Percentiles rank a stretch among this genome's conserved stretches.
Conservation (phyloP, 2,797 vertebrate genomes). For the Peromyscus aztecus region DNA sequence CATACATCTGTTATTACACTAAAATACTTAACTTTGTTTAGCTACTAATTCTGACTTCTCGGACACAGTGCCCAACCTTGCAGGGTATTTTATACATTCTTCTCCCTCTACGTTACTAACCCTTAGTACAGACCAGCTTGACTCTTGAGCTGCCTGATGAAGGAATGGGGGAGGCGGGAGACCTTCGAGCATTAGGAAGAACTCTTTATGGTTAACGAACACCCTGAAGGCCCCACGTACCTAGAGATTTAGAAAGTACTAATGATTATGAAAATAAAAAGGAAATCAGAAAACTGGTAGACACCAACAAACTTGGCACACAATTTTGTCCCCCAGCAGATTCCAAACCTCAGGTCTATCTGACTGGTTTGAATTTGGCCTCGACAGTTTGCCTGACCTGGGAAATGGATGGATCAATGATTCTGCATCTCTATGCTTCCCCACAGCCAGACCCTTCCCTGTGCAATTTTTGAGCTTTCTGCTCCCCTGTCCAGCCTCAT, state of each 20-base stretch:
- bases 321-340: conserved; percentile 13
- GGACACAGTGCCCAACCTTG: neutral
- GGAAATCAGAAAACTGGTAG: neutral
- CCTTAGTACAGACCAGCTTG: neutral
- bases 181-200: neutral
- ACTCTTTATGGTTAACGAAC: neutral
- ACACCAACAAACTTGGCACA: neutral
- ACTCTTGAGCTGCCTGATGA: neutral
- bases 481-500: neutral
- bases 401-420: neutral
- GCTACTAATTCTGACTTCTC: conserved; percentile 50
- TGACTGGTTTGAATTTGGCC: neutral
- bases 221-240: neutral
- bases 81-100: neutral
- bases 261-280: neutral
- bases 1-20: neutral
- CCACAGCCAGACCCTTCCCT: neutral
- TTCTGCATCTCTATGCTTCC: neutral
- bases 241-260: neutral
- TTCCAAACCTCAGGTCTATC: neutral
- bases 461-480: neutral
- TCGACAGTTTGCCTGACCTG: neutral
- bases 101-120: neutral
- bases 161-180: neutral
- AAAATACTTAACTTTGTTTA: conserved; percentile 6